Evolutionary conservation across 2,888 invertebrate species (phyloP), one percentile per base, ranked within the genome.

Genomic region (Saturnia pavonia): DNA sequence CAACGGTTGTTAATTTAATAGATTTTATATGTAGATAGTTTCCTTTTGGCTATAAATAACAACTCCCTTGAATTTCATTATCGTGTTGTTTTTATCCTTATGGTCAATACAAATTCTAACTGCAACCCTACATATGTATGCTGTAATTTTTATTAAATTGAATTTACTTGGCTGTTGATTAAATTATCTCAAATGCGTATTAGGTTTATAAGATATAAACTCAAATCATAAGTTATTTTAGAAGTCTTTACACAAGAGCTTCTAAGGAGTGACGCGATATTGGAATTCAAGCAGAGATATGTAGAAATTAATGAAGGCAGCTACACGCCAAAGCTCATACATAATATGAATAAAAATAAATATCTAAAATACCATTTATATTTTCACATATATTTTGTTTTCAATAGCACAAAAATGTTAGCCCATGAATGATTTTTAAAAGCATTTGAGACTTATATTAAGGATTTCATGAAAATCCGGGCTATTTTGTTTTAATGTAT

Each of bases 301-400:
- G 40, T 65, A 65, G 40, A 65, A 65, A 65, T 40, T 65, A 40
- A 65, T 11, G n/a, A 40, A 65, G 65, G 65, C 65, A 65, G 65
- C 65, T 65, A 40, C n/a, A n/a, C 40, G 40, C 65, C 65, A 65
- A 65, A 65, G 65, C n/a, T n/a, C 19, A 65, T 65, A 19, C 40
- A n/a, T 2, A 65, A 40, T 65, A 65, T n/a, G 40, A 40, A 65
- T 65, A 65, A 65, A 8, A n/a, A 40, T 65, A 65, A 12, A 40
- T 34, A 11, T 63, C 8, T 27, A 14, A 27, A 60, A 27, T 14
- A 16, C 25, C 0, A 14, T 60, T 25, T 60, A 25, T 60, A 14
- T 27, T 60, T 3, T 57, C 25, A 54, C n/a, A 54, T 19, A 22
- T 54, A 22, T 54, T 9, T 9, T 54, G 22, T 54, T n/a, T 54